phyloP scores from a whole-genome alignment of 2,888 invertebrate genomes.

The Drosophila neoperkinsi region DNA sequence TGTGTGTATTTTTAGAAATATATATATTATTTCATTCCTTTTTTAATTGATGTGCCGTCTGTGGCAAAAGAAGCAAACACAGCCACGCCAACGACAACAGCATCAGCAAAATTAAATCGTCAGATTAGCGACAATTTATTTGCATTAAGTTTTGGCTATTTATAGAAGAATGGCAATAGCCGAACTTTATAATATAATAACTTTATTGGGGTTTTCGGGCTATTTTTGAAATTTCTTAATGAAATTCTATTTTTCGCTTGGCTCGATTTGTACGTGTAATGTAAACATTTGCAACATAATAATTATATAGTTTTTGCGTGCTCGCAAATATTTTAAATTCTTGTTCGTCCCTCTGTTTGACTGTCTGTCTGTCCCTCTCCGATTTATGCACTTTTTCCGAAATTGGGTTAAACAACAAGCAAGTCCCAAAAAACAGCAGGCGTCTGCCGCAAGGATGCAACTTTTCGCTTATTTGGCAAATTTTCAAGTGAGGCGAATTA shows the following conservation, averaged over 20 bases:
- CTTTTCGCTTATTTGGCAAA: conserved; percentile 78
- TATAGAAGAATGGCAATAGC: background rate
- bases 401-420: conserved; percentile 68
- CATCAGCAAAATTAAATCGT: conserved; percentile 21
- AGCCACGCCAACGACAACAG: conserved; percentile 4
- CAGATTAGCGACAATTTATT: conserved; percentile 40
- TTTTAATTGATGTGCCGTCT: conserved; percentile 46
- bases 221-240: background rate
- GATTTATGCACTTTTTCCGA: conserved; percentile 70
- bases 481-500: conserved; percentile 70
- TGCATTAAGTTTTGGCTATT: conserved; percentile 17
- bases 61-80: conserved; percentile 1
- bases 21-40: conserved; percentile 1
- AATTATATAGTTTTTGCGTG: conserved; percentile 30
- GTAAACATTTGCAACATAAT: conserved; percentile 38
- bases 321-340: conserved; percentile 30
- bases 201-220: background rate
- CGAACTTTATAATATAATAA: background rate
- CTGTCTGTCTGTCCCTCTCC: conserved; percentile 18
- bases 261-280: background rate
- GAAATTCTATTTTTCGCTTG: background rate
- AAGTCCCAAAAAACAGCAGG: conserved; percentile 11
- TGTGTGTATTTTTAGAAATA: conserved; percentile 25
- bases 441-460: conserved; percentile 51
- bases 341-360: background rate